phyloP scores from a whole-genome alignment of 2,113 vertebrate genomes.

The Heteronetta atricapilla region DNA sequence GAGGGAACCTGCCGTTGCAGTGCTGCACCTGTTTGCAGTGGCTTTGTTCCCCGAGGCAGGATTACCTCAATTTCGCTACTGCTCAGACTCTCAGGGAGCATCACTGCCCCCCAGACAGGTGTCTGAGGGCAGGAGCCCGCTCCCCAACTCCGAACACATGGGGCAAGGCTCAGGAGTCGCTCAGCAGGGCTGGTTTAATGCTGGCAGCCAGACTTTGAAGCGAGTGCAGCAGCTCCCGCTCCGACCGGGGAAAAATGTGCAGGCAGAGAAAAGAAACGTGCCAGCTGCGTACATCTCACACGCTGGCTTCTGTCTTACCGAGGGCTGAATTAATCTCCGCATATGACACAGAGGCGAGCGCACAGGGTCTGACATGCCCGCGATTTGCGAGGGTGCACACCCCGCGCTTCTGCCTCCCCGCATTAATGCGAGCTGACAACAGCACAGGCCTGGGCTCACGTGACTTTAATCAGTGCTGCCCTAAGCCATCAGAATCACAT shows the following conservation, averaged over 20 bases:
- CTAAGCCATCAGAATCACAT: conserved; percentile 67
- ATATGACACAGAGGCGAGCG: conserved; percentile 12
- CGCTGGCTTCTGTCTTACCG: conserved; percentile 34
- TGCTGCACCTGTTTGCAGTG: conserved; percentile 35
- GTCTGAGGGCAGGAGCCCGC: neutral
- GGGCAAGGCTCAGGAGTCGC: neutral
- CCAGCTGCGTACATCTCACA: neutral
- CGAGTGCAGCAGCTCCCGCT: neutral
- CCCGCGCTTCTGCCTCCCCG: conserved; percentile 36
- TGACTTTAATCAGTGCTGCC: conserved; percentile 64
- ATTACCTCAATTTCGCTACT: neutral
- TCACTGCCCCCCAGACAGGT: neutral
- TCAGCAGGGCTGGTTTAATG: neutral
- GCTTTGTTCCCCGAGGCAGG: conserved; percentile 16
- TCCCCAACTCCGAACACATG: accelerated
- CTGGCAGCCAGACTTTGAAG: neutral
- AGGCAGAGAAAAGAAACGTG: neutral
- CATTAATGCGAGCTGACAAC: conserved; percentile 78
- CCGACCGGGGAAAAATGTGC: neutral
- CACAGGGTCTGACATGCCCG: conserved; percentile 31
- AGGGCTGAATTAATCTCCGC: conserved; percentile 55
- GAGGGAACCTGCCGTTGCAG: neutral
- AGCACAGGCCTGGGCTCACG: conserved; percentile 71
- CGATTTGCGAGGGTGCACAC: conserved; percentile 30
- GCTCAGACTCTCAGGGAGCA: neutral